Evolutionary conservation across 2,797 vertebrate species (phyloP), one percentile per base, ranked within the genome.

Genomic region (Poliocrania exsul): DNA sequence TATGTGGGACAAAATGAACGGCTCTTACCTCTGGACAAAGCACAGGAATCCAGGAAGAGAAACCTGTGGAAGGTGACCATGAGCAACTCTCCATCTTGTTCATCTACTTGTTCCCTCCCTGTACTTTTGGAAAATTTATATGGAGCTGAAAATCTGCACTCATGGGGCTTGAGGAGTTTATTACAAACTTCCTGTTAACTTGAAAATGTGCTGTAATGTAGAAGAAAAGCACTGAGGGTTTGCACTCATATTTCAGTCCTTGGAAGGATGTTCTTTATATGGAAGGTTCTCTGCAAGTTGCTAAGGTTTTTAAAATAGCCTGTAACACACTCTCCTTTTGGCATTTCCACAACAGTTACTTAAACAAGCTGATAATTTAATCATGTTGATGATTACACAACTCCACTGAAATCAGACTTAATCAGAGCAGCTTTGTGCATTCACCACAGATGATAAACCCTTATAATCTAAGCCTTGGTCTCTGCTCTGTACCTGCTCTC

Each of bases 11-110:
- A 18, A 16, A 46, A 57, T 8, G 20, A 51, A 1, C 8, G 65
- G 35, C 16, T 56, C 42, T 25, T 11, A 56, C 33, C n/a, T 51
- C 62, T 37, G 42, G 25, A 44, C 9, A 47, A 5, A 4, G 11
- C 19, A 29, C 16, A 44, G 35, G 4, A 21, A 49, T 4, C 8
- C 86, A 78, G 18, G 38, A 70, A 16, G 0, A 5, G 33, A 37
- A 57, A 31, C 24, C 15, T 33, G 8, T 13, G 17, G 5, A 33
- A 21, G 5, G 4, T 70, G 24, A 42, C 15, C 12, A 24, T 0
- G 8, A 53, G 9, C 0, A 12, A 4, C 19, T 42, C 38, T 20
- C 42, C 53, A 5, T 31, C 0, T 0, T 12, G 18, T 20, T 13
- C 10, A 26, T 29, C 33, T n/a, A 6, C 13, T 25, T n/a, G 11